Conservation (phyloP, 2,797 vertebrate species). For the Enteromius paludinosus region DNA sequence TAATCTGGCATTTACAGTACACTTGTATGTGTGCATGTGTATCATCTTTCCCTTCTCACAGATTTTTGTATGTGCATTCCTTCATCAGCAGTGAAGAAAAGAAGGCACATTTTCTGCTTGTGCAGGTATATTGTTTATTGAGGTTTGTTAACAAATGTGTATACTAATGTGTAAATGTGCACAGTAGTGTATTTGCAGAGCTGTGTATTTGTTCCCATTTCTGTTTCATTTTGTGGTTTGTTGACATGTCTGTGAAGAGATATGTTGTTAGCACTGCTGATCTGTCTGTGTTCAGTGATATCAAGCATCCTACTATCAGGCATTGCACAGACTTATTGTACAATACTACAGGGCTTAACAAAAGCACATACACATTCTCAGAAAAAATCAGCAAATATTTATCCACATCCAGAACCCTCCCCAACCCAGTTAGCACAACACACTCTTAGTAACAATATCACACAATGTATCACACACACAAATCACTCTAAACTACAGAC, state of each 20-base stretch:
- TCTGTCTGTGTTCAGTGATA: slow-evolving; percentile 21
- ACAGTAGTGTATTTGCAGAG: not conserved
- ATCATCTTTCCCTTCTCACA: not conserved
- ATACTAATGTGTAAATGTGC: not conserved
- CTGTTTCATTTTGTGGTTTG: not conserved
- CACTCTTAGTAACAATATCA: not conserved
- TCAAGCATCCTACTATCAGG: slow-evolving; percentile 26
- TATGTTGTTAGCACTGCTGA: slow-evolving; percentile 1
- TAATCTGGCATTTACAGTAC: not conserved
- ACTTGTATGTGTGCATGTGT: not conserved
- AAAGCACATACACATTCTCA: slow-evolving; percentile 14
- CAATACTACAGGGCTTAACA: slow-evolving; percentile 15
- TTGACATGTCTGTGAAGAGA: slow-evolving; percentile 1
- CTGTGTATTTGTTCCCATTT: slow-evolving; percentile 1
- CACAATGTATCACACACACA: not conserved
- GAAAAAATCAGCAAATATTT: not conserved
- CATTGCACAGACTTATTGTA: not conserved
- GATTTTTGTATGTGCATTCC: not conserved
- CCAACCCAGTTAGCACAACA: not conserved
- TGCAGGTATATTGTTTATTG: not conserved
- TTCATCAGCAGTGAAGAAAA: not conserved
- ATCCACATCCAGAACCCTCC: not conserved
- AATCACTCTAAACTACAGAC: not conserved
- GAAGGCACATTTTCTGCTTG: not conserved
- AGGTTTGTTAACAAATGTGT: not conserved